Evolutionary conservation across 2,113 vertebrate species (phyloP), one percentile per base, ranked within the genome.

Genomic region (Syrrhaptes paradoxus): DNA sequence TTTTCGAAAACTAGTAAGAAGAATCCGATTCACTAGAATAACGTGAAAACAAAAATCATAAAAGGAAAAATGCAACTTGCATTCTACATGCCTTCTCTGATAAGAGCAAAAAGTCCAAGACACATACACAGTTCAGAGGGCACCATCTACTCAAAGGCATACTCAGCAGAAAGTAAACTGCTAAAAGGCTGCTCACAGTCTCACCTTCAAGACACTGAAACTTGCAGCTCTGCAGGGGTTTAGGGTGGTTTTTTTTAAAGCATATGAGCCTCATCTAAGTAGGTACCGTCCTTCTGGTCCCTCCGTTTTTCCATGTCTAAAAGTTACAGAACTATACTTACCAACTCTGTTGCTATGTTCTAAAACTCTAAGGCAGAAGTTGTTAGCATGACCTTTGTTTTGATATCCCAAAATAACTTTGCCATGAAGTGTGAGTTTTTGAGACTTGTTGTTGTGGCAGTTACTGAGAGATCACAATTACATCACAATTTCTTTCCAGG

Each of bases 101-200:
- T 25, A 49, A 65, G 13, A 52, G 22, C 9, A 70, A 38, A 11
- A 85, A 16, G 10, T 45, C 25, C n/a, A 48, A 57, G 32, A 65
- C 46, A 46, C 7, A 9, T 1, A 18, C 7, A 32, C 0, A 0
- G 17, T n/a, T 52, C 70, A 43, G 17, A 32, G 4, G 13, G 11
- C 24, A 86, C 32, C 29, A 36, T 49, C 67, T 24, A 79, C 10
- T 4, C 29, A 65, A 75, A 71, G 48, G 25, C 67, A 19, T 28
- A 22, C 87, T 7, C 16, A 75, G 24, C 29, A 78, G 9, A 68
- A 72, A 59, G 32, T 17, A 28, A 87, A 83, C 0, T 1, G 20
- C 43, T 57, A 36, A 82, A 54, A 84, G 14, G 5, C 10, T 51
- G 16, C 13, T 66, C 36, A 3, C 4, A 36, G 8, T 52, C 21